Evolutionary conservation across 2,113 vertebrate genomes (phyloP).

Genomic region (Azemiops feae): DNA sequence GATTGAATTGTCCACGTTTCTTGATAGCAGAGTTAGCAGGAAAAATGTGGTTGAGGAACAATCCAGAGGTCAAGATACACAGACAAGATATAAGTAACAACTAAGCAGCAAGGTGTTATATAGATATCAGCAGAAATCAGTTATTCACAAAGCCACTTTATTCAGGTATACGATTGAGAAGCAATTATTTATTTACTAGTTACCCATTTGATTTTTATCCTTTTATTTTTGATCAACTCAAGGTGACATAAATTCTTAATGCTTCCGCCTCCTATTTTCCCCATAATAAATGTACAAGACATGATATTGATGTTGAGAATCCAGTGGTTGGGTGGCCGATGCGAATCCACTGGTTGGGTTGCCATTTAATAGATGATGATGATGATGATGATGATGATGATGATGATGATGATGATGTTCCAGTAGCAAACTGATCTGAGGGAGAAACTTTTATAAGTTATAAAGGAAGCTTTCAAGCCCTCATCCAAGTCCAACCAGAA

Average conservation of each 20-base stretch:
- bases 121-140: not conserved
- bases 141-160: not conserved
- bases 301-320: not conserved
- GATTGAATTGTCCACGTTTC: not conserved
- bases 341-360: no score
- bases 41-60: not conserved
- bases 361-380: not conserved
- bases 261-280: not conserved
- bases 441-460: not conserved
- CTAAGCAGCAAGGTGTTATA: not conserved
- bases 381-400: not conserved
- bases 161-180: not conserved
- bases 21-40: not conserved
- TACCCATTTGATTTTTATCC: not conserved
- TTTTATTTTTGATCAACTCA: not conserved
- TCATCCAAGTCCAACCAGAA: not conserved
- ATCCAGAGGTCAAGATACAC: not conserved
- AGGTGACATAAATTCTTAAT: not conserved
- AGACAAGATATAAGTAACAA: not conserved
- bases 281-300: not conserved
- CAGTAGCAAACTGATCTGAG: not conserved
- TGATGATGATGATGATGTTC: not conserved
- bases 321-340: not conserved
- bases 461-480: not conserved
- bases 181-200: not conserved